Percentiles rank a stretch among this genome's conserved stretches.
phyloP scores from a whole-genome alignment of 2,113 vertebrate species.

The Nothoprocta perdicaria region DNA sequence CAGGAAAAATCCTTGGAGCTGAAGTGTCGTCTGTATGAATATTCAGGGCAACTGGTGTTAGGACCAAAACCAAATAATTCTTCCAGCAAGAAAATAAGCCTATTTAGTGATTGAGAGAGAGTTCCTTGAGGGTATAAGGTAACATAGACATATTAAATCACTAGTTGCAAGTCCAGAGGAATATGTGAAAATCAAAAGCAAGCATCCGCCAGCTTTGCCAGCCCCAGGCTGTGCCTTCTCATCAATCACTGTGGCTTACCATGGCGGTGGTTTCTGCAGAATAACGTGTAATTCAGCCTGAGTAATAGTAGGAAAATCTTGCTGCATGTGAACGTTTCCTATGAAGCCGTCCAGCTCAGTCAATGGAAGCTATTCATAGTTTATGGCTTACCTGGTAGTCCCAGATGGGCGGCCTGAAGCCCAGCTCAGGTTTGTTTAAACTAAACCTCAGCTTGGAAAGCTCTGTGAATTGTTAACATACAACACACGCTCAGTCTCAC shows the following conservation, averaged over 20 bases:
- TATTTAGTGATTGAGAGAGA: not conserved
- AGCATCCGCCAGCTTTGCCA: not conserved
- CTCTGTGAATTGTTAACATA: not conserved
- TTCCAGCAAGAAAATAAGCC: not conserved
- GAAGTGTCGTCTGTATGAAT: not conserved
- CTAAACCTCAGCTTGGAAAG: not conserved
- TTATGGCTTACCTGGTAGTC: not conserved
- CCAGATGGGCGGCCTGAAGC: not conserved
- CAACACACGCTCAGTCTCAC: not conserved
- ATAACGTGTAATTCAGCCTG: not conserved
- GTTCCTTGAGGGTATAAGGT: not conserved
- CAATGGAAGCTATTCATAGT: not conserved
- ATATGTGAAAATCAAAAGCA: not conserved
- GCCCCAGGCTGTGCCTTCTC: not conserved
- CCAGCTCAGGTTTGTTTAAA: conserved; percentile 18
- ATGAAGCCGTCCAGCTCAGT: not conserved
- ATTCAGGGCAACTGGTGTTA: not conserved
- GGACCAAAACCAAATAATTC: not conserved
- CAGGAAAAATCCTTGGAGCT: not conserved
- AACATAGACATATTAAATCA: not conserved
- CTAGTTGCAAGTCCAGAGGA: not conserved
- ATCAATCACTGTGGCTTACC: not conserved
- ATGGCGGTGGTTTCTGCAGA: not conserved
- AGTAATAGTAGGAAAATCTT: not conserved
- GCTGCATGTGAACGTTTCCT: not conserved